Base-by-base conservation (phyloP, 2,113 vertebrate genomes). In the Callionymus lyra region DNA sequence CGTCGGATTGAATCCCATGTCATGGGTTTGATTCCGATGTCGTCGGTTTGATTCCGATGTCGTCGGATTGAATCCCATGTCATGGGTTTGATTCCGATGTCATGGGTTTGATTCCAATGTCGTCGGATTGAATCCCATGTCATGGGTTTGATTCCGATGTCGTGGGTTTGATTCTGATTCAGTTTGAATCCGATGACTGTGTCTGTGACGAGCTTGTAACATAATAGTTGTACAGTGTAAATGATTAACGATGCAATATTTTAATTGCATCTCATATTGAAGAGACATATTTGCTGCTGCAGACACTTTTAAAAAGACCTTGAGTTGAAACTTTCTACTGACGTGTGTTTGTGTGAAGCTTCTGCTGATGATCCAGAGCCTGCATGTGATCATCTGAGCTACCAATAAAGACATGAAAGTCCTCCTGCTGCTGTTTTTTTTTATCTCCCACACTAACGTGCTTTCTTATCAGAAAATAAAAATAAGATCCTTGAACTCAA, bases 261-360 rank as follows among this genome's bases (percentile, higher is more conserved):
- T 86, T 77, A 71, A 85, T 83, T 86, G 81, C 80, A 78, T 73
- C 74, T 52, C 75, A 70, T 68, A 65, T 62, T 58, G 63, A 74
- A 80, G 73, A 67, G 45, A n/a, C 54, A 59, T 62, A 74, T 76
- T 64, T 68, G 59, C 67, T 43, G 37, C 59, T 69, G 52, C 43
- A 51, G 65, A 57, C 47, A 64, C 70, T 57, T 68, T 68, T 72
- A 39, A 61, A 59, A 69, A 77, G 74, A 62, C 55, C 51, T 69
- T 58, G 41, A 55, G 65, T 83, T 82, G 76, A 55, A 68, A 71
- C 55, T 84, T 86, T 80, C 12, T 78, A 80, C 64, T 72, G 50
- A 72, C 59, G 52, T 10, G 12, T 38, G 38, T 57, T 45, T 59
- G 50, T n/a, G n/a, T n/a, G n/a, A n/a, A 36, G 63, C 54, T 41